Evolutionary conservation across 2,888 invertebrate species (phyloP).

Genomic region (Sthenelais limicola): DNA sequence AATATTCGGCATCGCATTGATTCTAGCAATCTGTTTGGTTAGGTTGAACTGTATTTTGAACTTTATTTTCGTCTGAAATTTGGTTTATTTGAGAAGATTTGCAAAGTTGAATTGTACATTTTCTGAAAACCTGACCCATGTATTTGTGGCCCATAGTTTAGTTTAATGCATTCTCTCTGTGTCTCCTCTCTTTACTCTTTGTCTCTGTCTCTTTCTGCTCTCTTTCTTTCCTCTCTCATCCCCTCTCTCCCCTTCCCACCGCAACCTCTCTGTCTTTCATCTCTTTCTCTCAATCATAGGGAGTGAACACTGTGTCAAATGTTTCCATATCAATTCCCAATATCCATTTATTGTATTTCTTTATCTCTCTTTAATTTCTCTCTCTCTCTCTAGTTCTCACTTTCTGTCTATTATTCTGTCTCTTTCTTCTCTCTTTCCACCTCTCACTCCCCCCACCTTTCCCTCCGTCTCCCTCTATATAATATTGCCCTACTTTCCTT

Average conservation of each 20-base stretch:
- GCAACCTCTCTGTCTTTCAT: background rate
- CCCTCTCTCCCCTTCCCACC: background rate
- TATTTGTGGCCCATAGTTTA: too few species aligned
- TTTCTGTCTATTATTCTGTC: constrained; percentile 1
- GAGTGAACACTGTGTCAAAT: background rate
- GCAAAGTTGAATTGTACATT: too few species aligned
- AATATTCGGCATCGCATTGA: too few species aligned
- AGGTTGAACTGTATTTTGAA: too few species aligned
- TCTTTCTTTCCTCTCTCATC: background rate
- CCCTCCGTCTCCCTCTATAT: background rate
- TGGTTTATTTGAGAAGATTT: too few species aligned
- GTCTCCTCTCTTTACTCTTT: too few species aligned
- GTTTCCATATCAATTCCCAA: background rate
- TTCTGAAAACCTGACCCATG: too few species aligned
- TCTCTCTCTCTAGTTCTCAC: background rate
- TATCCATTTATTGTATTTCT: background rate
- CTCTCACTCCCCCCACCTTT: background rate
- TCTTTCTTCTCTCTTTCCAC: background rate
- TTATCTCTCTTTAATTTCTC: background rate
- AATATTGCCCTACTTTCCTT: background rate
- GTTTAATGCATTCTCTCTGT: too few species aligned
- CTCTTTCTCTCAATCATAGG: background rate
- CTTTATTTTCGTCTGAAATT: too few species aligned
- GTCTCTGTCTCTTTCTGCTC: background rate
- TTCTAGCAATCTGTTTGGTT: too few species aligned